Conservation (phyloP, 2,797 vertebrate genomes). For the Perodicticus potto region DNA sequence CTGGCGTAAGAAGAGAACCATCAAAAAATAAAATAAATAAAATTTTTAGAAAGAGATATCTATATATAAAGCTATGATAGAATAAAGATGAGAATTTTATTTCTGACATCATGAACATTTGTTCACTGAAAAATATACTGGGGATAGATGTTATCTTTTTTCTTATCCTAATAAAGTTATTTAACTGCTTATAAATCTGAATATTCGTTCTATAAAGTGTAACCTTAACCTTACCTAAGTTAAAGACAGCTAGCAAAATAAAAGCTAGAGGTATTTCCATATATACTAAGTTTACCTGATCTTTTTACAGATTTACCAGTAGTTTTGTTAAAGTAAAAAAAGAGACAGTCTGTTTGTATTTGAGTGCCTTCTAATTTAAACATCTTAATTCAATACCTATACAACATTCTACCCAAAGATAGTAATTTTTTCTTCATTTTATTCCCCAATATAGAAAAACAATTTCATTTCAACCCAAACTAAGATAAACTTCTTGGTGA, state of each 20-base stretch:
- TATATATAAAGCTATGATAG: not conserved
- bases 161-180: constrained; percentile 30
- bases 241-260: constrained; percentile 35
- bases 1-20: not conserved
- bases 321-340: constrained; percentile 15
- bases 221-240: constrained; percentile 10
- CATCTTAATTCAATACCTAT: not conserved
- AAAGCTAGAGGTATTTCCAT: constrained; percentile 40
- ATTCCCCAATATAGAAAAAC: not conserved
- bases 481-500: constrained; percentile 39
- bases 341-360: not conserved
- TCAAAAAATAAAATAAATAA: not conserved
- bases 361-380: constrained; percentile 42
- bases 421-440: constrained; percentile 16
- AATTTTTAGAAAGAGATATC: not conserved
- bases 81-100: not conserved
- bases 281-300: constrained; percentile 45
- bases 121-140: not conserved
- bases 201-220: constrained; percentile 34
- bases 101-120: not conserved
- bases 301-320: not conserved
- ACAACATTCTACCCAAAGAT: constrained; percentile 26
- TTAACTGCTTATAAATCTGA: constrained; percentile 41
- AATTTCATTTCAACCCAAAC: constrained; percentile 45
- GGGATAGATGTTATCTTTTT: not conserved